These are phyloP conservation scores for Coilia nasus DNA, from an alignment of 2,797 vertebrate genomes.

Conservation along the genomic window DNA sequence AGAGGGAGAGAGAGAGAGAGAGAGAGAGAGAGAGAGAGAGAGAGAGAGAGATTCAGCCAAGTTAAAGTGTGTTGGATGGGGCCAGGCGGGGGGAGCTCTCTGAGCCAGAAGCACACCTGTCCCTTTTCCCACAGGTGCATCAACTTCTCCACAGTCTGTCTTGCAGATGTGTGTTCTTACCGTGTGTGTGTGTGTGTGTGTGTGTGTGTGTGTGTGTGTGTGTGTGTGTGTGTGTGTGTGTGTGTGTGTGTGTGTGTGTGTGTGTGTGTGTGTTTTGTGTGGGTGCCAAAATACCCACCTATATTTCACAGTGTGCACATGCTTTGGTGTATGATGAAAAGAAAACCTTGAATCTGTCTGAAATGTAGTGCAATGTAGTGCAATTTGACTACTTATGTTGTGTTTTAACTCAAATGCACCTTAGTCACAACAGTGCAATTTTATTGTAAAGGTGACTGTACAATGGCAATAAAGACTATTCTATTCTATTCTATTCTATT, in stretches of 20 bases:
- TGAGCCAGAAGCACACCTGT: conserved; percentile 35
- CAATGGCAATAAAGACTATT: no score
- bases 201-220: conserved; percentile 17
- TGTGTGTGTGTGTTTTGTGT: background rate
- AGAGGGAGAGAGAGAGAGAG: background rate
- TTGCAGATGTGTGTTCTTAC: background rate
- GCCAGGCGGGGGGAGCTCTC: background rate
- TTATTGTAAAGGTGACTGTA: no score
- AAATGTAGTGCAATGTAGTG: background rate
- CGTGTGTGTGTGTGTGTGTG: conserved; percentile 9
- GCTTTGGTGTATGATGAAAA: background rate
- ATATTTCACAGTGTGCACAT: background rate
- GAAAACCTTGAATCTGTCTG: background rate
- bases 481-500: no score
- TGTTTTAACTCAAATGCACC: no score
- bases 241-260: background rate
- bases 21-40: background rate
- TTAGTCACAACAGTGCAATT: no score
- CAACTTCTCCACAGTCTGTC: conserved; percentile 13
- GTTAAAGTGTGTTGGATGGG: background rate
- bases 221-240: background rate
- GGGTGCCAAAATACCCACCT: background rate
- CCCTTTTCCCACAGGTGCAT: background rate
- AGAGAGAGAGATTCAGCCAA: background rate
- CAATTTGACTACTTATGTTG: no score